Evolutionary conservation across 2,888 invertebrate species (phyloP), one percentile per base, ranked within the genome.

Genomic region (Oscheius myriophilus): DNA sequence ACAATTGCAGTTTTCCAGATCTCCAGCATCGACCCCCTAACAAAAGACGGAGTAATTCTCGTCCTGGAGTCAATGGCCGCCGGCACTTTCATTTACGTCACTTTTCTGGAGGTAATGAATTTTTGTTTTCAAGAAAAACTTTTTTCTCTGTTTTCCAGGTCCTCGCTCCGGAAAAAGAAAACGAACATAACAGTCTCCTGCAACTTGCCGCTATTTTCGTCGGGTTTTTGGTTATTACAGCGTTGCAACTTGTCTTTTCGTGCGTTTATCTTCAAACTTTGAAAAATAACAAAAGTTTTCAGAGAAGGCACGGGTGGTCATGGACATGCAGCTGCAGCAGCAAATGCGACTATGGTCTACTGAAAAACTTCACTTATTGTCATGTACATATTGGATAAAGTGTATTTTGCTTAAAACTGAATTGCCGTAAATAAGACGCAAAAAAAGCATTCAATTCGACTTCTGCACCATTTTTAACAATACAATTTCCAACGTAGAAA

Each of bases 181-280:
- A 80, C 65, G 75, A 79, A 23, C 72, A 73, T 70, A 76, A 79
- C 45, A 73, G 75, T 57, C 54, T 84, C 26, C 76, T 79, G 61
- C 84, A 84, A 67, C 66, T 84, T 41, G 55, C 74, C 12, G 78
- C 81, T 49, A 84, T 84, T 65, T 70, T 83, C 42, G 63, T 74
- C 58, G 84, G 84, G 3, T 84, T 84, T 57, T 51, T 70, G 14
- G 57, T 83, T 11, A 83, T 84, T 57, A 71, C 80, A 25, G 25
- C 65, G 0, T 71, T 81, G 51, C 81, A 80, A 49, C 43, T 74
- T 39, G 71, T 72, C 46, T 70, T 76, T 41, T 21, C n/a, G 67
- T 67, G 41, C 41, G 67, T 3, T 41, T 49, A 23, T 42, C 23
- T 25, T 11, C 14, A 26, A 54, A 42, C 14, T 57, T 1, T 18